Base-by-base conservation (phyloP, 1,140 invertebrate genomes). In the Pemphigus obesinymphae region DNA sequence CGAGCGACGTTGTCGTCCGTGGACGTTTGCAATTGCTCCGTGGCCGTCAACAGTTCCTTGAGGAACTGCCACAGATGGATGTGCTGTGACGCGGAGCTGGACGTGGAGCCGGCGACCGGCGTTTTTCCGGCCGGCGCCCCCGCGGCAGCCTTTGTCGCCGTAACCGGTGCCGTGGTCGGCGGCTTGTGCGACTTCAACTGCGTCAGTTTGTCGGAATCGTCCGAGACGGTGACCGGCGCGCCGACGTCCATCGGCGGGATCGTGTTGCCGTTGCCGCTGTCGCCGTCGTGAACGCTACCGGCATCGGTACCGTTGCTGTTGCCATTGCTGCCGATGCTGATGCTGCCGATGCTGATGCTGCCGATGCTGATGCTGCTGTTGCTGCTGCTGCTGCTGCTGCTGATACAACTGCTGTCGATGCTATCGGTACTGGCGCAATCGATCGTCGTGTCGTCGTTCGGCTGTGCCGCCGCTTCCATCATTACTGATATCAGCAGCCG, bases 11-110 rank as follows among this genome's bases (percentile, higher is more conserved):
- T 23, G 11, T 11, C 53, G 23, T 26, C 53, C 50, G n/a, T n/a
- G n/a, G n/a, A n/a, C n/a, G n/a, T n/a, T n/a, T n/a, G n/a, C n/a
- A n/a, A n/a, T n/a, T 45, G 43, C 13, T 45, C 15, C 11, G 50
- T 26, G 48, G 86, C 96, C 98, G 0, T 93, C 0, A 99, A 89
- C 15, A 99, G 90, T 87, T 99, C 97, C 86, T 98, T 98, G 20
- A 99, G 89, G 88, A 99, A 99, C 87, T 99, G 97, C 97, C 97
- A 99, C n/a, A 99, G 89, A 86, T 99, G 97, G 84, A 99, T 99
- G 86, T 97, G 96, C 13, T 80, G 76, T 1, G 75, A 78, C 23
- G 75, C 40, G 23, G 75, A 40, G n/a, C 53, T 37, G 23, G 66
- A 8, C 15, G 68, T 3, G 0, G 55, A 29, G 1, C 17, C 3